phyloP scores from a whole-genome alignment of 2,113 vertebrate genomes.

The Dryoscopus gambensis region DNA sequence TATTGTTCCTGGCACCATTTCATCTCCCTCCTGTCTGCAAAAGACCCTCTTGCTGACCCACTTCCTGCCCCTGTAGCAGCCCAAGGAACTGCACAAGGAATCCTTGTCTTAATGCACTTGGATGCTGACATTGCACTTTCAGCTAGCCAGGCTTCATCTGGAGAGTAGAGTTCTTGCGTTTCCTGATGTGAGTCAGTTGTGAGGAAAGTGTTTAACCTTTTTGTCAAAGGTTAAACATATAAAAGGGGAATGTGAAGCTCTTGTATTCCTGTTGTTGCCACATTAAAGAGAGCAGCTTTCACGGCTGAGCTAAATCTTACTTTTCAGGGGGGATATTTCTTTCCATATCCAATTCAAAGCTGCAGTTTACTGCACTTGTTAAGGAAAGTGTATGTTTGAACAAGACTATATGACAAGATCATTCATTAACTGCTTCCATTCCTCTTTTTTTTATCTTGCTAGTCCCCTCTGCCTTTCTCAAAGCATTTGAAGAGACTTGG shows the following conservation, averaged over 20 bases:
- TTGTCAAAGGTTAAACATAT: conserved; percentile 69
- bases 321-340: background rate
- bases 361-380: background rate
- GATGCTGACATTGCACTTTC: conserved; percentile 14
- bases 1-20: background rate
- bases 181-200: conserved; percentile 63
- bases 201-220: conserved; percentile 62
- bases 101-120: conserved; percentile 13
- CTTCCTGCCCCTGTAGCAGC: conserved; percentile 6
- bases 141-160: conserved; percentile 32
- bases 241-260: conserved; percentile 41
- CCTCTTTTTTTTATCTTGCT: background rate
- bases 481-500: background rate
- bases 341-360: background rate
- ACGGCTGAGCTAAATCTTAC: background rate
- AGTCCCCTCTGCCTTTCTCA: background rate
- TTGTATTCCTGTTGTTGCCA: conserved; percentile 52
- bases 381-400: background rate
- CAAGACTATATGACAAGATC: background rate
- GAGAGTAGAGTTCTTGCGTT: conserved; percentile 15
- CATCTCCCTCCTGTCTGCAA: background rate
- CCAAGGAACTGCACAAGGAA: conserved; percentile 11
- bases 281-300: background rate
- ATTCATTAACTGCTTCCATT: background rate
- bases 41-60: background rate